Evolutionary conservation across 2,888 invertebrate species (phyloP).

Genomic region (Tethea ocularis): DNA sequence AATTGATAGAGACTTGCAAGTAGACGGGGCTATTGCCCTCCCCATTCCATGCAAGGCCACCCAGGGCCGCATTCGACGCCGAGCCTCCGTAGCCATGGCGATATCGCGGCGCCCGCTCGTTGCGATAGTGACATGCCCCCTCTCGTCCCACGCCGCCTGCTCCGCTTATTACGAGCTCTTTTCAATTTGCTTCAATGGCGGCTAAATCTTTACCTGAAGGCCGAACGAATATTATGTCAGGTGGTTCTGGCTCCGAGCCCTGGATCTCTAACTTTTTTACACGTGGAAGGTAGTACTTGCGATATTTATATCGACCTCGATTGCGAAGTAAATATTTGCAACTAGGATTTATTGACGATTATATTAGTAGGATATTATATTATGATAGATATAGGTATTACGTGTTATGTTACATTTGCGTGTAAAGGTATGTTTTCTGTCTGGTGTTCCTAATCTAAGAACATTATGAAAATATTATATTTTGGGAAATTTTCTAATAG

Average conservation of each 20-base stretch:
- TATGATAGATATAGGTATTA: background rate
- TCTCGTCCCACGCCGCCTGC: slow-evolving; percentile 39
- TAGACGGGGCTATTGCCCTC: slow-evolving; percentile 83
- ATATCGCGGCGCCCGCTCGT: slow-evolving; percentile 68
- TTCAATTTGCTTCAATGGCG: slow-evolving; percentile 77
- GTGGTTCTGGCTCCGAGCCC: slow-evolving; percentile 40
- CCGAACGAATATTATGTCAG: slow-evolving; percentile 53
- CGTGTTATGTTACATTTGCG: background rate
- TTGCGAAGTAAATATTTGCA: background rate
- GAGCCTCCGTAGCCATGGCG: slow-evolving; percentile 68
- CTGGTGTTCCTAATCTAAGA: too few relatives aligned
- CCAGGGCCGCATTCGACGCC: slow-evolving; percentile 78
- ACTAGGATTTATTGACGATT: background rate
- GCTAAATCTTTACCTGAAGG: slow-evolving; percentile 75
- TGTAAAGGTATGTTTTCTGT: background rate
- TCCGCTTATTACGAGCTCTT: slow-evolving; percentile 70
- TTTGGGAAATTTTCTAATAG: too few relatives aligned
- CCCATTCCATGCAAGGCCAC: slow-evolving; percentile 84
- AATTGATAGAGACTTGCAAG: slow-evolving; percentile 66
- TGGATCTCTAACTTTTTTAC: slow-evolving; percentile 36
- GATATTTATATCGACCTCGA: slow-evolving; percentile 1
- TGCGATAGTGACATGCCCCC: slow-evolving; percentile 73
- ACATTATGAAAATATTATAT: background rate
- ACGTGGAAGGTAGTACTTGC: slow-evolving; percentile 13
- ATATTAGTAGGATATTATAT: background rate